These are phyloP conservation scores for Cephalopterus ornatus DNA, from an alignment of 2,113 vertebrate species.

Conservation along the genomic window DNA sequence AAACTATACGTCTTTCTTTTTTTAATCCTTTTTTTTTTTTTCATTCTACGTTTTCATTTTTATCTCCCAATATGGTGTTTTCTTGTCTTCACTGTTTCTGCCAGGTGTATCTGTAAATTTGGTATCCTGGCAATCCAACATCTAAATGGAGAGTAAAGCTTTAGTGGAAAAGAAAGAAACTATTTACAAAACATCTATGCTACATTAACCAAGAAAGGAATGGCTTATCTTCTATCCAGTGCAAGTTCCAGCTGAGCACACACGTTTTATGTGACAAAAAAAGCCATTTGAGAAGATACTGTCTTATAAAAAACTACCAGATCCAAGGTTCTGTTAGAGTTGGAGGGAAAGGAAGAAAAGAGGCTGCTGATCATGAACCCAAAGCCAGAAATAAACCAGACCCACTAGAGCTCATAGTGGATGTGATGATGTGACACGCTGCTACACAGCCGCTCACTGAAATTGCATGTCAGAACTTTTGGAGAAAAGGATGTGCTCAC, in stretches of 20 bases:
- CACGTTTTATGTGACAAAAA: neutral
- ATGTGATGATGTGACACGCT: neutral
- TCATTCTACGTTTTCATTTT: neutral
- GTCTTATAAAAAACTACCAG: neutral
- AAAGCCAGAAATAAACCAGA: neutral
- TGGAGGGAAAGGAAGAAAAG: neutral
- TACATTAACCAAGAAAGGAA: neutral
- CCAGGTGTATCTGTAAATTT: neutral
- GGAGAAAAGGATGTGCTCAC: neutral
- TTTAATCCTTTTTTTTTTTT: neutral
- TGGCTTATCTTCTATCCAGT: neutral
- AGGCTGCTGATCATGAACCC: neutral
- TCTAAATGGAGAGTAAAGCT: neutral
- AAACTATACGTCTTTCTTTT: neutral
- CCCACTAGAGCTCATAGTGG: neutral
- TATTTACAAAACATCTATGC: neutral
- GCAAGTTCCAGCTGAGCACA: neutral
- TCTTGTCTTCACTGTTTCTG: neutral
- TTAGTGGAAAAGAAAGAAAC: neutral
- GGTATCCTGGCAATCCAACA: neutral
- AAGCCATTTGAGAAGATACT: neutral
- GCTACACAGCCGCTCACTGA: neutral
- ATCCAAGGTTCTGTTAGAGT: neutral
- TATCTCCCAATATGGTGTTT: neutral
- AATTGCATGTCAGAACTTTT: fast-evolving